A percentile compares a stretch with the other conserved stretches of the same genome.
phyloP scores from a whole-genome alignment of 2,888 invertebrate species.

The Nudaria mundana region DNA sequence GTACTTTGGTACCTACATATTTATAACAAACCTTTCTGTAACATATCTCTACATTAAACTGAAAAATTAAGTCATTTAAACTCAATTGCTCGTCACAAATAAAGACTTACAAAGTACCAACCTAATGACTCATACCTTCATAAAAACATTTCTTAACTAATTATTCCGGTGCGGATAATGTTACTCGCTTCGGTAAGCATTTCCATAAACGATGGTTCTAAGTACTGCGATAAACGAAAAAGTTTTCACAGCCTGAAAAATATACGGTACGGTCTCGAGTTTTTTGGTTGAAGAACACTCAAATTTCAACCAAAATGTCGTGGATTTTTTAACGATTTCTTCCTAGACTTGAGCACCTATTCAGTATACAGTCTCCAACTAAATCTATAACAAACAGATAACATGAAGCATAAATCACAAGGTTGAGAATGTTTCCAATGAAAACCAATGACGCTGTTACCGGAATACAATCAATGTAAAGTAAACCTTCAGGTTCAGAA shows the following conservation, averaged over 20 bases:
- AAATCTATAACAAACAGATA: constrained; percentile 28
- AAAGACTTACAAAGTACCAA: not conserved
- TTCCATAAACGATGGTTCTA: constrained; percentile 18
- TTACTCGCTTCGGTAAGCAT: constrained; percentile 18
- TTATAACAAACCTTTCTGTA: no score
- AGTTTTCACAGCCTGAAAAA: constrained; percentile 17
- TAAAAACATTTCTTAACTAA: constrained; percentile 23
- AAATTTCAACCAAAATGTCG: no score
- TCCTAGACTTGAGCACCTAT: no score
- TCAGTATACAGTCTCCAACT: constrained; percentile 19
- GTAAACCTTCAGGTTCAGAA: constrained; percentile 42
- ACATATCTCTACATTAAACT: no score
- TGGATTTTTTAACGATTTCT: no score
- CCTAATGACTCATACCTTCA: constrained; percentile 10
- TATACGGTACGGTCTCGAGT: constrained; percentile 25
- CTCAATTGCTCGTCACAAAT: not conserved
- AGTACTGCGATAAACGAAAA: constrained; percentile 22
- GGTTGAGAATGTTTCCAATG: no score
- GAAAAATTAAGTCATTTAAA: not conserved
- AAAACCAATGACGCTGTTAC: constrained; percentile 29
- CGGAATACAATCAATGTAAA: constrained; percentile 35
- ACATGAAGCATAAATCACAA: no score
- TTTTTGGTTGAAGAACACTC: constrained; percentile 35
- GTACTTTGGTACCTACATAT: no score
- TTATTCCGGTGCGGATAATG: constrained; percentile 22